phyloP scores from a whole-genome alignment of 2,113 vertebrate genomes.

The Lanius collurio region DNA sequence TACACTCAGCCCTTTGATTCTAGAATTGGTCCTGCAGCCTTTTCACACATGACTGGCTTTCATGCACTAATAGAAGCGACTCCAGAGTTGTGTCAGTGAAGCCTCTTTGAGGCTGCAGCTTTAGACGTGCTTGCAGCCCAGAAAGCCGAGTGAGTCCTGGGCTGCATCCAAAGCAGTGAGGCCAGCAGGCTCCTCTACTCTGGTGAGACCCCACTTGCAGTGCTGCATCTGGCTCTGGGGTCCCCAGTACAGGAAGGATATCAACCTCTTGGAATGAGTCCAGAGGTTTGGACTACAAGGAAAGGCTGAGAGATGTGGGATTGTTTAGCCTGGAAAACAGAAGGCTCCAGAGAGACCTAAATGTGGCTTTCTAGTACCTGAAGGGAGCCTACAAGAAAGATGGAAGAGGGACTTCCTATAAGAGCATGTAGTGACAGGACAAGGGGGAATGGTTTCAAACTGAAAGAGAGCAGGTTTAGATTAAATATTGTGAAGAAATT shows the following conservation, averaged over 20 bases:
- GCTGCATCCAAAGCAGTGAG: background rate
- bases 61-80: background rate
- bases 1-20: background rate
- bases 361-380: background rate
- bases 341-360: background rate
- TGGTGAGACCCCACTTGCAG: background rate
- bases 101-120: background rate
- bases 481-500: background rate
- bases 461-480: background rate
- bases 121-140: background rate
- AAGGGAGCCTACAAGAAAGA: background rate
- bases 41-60: background rate
- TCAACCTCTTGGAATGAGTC: background rate
- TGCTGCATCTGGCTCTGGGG: background rate
- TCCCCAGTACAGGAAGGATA: background rate
- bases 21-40: background rate
- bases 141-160: fast-evolving
- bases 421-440: background rate
- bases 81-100: background rate
- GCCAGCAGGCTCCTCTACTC: background rate
- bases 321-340: background rate
- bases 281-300: background rate
- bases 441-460: background rate
- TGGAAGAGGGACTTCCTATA: background rate
- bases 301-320: background rate